Base-by-base conservation (phyloP, 2,888 invertebrate species). In the Leucoma salicis region DNA sequence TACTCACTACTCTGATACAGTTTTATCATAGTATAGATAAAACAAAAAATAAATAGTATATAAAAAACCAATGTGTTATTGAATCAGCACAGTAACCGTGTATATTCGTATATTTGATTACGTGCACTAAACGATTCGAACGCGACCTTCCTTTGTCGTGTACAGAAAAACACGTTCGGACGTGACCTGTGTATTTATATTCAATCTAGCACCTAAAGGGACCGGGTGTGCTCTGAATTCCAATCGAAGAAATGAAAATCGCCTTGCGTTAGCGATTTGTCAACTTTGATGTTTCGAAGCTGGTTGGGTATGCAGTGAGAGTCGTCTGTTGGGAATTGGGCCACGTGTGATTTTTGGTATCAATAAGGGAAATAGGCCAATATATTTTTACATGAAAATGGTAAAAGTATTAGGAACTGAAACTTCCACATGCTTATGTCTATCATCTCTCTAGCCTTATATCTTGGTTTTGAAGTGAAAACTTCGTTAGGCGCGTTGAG, bases 101-200 rank as follows among this genome's bases (percentile, higher is more conserved):
- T 21, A 21, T 21, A 69, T 66, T 63, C 63, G 66, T 70, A 66
- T 70, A 66, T 66, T 62, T 61, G 65, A 70, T 70, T 66, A 52
- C 64, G 65, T 60, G 59, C 61, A 58, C 64, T 66, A 62, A 68
- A 65, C 63, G 68, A 64, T 54, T 52, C 49, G 57, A 49, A 45
- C 53, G 64, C 53, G 60, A 63, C 57, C 62, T 63, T 60, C 54
- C 57, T 58, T 59, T 56, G 59, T 62, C 64, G 51, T 58, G 65
- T 59, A 60, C 59, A 56, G 62, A 64, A 68, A 67, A 67, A 70
- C 65, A 67, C 56, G 57, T 47, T 18, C 39, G 29, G 21, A 73
- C 78, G 78, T 79, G 78, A 77, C 74, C 60, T 57, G 76, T 55
- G 51, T 77, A 63, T 58, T 67, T 70, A 74, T 68, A 70, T 78